Base-by-base conservation (phyloP, 2,797 vertebrate genomes). In the Chaenodraco wilsoni region DNA sequence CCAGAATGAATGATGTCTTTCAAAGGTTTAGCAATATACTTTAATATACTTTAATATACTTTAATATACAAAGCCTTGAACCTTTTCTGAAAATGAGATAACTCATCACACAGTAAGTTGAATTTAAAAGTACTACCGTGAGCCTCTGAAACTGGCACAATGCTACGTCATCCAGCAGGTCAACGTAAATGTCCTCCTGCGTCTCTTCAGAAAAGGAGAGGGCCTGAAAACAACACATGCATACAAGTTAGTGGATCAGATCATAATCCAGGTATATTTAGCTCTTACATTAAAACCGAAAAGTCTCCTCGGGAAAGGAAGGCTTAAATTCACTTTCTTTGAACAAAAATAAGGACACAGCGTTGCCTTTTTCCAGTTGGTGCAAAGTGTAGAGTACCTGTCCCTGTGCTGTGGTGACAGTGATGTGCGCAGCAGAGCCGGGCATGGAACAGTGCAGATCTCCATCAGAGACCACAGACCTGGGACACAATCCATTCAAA, bases 371-470 rank as follows among this genome's bases (percentile, higher is more conserved):
- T 5, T 45, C 37, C 2, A 16, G 60, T 33, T 12, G 27, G 5
- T 16, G 41, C 8, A 0, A 31, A 40, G 17, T 54, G 21, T 9
- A 40, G n/a, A 2, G 69, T 91, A 96, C 96, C 93, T 95, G 89
- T 54, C 96, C 96, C 72, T 84, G 92, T 48, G 92, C 93, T n/a
- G 95, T 92, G 7, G 95, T 95, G 41, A 97, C 95, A 2, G 96
- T 94, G 69, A 94, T 37, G 76, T 92, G 74, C 33, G 91, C 72
- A 54, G 86, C 61, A 41, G 88, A 87, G 60, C 74, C 88, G 7
- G 72, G 77, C 76, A 68, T 27, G 11, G 76, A 86, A 60, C 74
- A 93, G 68, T 69, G 85, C 51, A 90, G 49, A 21, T 91, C 87
- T 9, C 87, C 92, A 17, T 87, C 27, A 1, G 88, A 90, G 54